Conservation (phyloP, 1,140 invertebrate species). For the Drosophila leontia region DNA sequence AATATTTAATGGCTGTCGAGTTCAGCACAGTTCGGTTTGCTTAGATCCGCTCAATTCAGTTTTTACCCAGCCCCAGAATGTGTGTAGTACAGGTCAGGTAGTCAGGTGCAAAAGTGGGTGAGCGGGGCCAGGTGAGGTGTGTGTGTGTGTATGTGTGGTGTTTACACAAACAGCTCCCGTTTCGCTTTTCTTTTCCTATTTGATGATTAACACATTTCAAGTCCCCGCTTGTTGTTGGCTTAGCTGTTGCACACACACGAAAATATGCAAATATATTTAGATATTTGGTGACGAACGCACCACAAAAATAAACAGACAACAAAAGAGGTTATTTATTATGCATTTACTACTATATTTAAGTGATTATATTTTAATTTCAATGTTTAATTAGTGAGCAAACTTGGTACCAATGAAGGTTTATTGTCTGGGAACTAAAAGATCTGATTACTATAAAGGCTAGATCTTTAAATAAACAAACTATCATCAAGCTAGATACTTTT, state of each 20-base stretch:
- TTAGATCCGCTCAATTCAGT: constrained; percentile 48
- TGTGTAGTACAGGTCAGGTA: constrained; percentile 16
- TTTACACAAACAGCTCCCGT: constrained; percentile 52
- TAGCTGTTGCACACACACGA: constrained; percentile 1
- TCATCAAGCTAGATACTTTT: background rate
- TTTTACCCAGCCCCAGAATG: constrained; percentile 7
- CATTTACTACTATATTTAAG: background rate
- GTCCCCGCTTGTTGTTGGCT: constrained; percentile 24
- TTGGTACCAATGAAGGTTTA: background rate
- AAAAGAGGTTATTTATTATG: background rate
- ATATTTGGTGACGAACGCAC: constrained; percentile 5
- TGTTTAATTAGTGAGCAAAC: background rate
- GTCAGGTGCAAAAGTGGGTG: constrained; percentile 47
- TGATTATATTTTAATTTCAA: background rate
- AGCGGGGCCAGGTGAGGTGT: background rate
- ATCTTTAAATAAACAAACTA: background rate
- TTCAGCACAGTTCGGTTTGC: constrained; percentile 42
- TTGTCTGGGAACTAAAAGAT: background rate
- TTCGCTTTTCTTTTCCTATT: constrained; percentile 41
- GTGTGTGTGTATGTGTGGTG: constrained; percentile 22
- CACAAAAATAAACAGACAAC: constrained; percentile 1
- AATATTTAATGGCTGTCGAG: constrained; percentile 67
- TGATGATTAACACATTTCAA: constrained; percentile 76
- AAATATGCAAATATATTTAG: constrained; percentile 19
- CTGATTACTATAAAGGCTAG: background rate